Percentiles rank a stretch among this genome's conserved stretches.
These are phyloP conservation scores for Ammospiza caudacuta DNA, from an alignment of 2,113 vertebrate genomes.

Conservation along the genomic window DNA sequence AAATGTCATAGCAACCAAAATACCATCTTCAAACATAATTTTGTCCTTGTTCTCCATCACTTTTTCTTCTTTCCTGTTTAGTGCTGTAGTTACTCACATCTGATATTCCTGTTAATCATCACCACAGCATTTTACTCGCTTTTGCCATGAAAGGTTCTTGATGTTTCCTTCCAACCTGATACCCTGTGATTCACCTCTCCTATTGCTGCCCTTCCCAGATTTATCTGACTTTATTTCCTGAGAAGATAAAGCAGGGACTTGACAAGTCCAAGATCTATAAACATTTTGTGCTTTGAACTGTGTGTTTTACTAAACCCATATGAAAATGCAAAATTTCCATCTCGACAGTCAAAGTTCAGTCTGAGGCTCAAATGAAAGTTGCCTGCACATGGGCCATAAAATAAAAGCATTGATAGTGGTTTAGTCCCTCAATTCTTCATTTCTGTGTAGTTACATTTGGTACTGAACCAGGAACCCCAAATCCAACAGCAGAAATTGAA, in stretches of 20 bases:
- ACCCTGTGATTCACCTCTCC: not conserved
- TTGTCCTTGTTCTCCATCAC: not conserved
- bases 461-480: not conserved
- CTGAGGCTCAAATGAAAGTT: not conserved
- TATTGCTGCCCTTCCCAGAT: not conserved
- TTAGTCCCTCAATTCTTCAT: slow-evolving; percentile 9
- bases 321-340: not conserved
- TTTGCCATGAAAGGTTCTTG: not conserved
- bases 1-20: not conserved
- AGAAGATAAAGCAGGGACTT: not conserved
- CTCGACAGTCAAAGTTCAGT: not conserved
- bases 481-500: not conserved
- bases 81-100: not conserved
- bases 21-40: not conserved
- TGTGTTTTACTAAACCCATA: not conserved
- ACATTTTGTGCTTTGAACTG: not conserved
- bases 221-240: not conserved
- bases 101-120: not conserved
- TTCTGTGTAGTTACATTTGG: slow-evolving; percentile 6
- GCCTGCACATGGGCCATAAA: not conserved
- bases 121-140: not conserved
- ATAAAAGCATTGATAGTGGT: not conserved
- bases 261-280: not conserved
- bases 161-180: not conserved
- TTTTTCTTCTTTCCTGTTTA: not conserved